Evolutionary conservation across 2,797 vertebrate genomes (phyloP).

Genomic region (Hoplostethus mediterraneus): DNA sequence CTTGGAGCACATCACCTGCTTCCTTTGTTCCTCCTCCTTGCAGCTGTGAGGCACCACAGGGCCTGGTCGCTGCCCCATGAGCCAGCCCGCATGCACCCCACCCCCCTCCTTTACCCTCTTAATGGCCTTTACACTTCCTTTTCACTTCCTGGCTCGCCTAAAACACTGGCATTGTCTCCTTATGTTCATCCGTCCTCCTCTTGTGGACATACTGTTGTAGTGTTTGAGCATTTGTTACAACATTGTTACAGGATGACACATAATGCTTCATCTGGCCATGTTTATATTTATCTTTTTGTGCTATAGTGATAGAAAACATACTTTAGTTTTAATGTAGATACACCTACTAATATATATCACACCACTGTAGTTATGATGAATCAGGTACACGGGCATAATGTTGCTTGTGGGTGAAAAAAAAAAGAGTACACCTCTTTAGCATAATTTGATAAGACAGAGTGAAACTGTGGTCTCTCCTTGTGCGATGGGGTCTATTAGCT

Average conservation of each 20-base stretch:
- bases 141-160: constrained; percentile 55
- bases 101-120: constrained; percentile 60
- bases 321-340: constrained; percentile 8
- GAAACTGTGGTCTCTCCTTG: constrained; percentile 66
- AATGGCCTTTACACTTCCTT: constrained; percentile 67
- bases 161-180: constrained; percentile 42
- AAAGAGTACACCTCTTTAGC: constrained; percentile 42
- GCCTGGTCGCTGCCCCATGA: constrained; percentile 62
- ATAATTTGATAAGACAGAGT: constrained; percentile 69
- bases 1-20: constrained; percentile 86
- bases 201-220: constrained; percentile 8
- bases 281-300: neutral
- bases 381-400: neutral
- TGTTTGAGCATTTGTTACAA: neutral
- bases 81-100: constrained; percentile 54
- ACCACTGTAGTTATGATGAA: constrained; percentile 3
- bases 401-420: constrained; percentile 18
- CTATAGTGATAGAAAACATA: neutral
- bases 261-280: neutral
- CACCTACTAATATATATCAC: neutral
- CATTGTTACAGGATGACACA: constrained; percentile 8
- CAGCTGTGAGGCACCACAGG: constrained; percentile 68
- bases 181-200: neutral
- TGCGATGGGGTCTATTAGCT: constrained; percentile 82
- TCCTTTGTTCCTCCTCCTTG: constrained; percentile 68